phyloP scores from a whole-genome alignment of 2,113 vertebrate species.

The Ursus arctos region DNA sequence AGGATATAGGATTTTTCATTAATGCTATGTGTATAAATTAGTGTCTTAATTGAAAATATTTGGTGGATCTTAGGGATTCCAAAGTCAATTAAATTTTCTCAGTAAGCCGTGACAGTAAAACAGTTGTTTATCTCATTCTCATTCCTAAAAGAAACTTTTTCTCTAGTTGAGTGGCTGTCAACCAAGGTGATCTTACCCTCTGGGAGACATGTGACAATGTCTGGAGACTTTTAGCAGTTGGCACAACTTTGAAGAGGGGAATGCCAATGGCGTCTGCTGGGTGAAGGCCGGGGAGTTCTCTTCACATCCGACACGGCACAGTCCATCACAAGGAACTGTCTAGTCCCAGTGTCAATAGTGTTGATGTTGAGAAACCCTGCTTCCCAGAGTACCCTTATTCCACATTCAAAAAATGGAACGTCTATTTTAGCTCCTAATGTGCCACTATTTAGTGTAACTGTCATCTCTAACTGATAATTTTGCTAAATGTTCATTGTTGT shows the following conservation, averaged over 20 bases:
- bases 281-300: not conserved
- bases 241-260: not conserved
- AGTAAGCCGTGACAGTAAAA: not conserved
- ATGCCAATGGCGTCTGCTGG: not conserved
- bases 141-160: not conserved
- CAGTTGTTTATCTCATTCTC: not conserved
- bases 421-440: not conserved
- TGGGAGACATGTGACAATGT: not conserved
- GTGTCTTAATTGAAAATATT: not conserved
- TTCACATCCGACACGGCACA: fast-evolving
- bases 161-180: not conserved
- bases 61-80: not conserved
- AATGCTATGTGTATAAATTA: not conserved
- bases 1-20: not conserved
- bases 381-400: not conserved
- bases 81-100: not conserved
- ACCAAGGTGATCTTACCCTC: too few relatives aligned
- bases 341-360: not conserved
- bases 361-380: not conserved
- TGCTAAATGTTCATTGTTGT: not conserved
- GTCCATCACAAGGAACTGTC: not conserved
- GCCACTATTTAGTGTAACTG: not conserved
- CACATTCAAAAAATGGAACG: not conserved
- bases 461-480: not conserved
- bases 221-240: not conserved